Evolutionary conservation across 2,113 vertebrate genomes (phyloP).

Genomic region (Procavia capensis): DNA sequence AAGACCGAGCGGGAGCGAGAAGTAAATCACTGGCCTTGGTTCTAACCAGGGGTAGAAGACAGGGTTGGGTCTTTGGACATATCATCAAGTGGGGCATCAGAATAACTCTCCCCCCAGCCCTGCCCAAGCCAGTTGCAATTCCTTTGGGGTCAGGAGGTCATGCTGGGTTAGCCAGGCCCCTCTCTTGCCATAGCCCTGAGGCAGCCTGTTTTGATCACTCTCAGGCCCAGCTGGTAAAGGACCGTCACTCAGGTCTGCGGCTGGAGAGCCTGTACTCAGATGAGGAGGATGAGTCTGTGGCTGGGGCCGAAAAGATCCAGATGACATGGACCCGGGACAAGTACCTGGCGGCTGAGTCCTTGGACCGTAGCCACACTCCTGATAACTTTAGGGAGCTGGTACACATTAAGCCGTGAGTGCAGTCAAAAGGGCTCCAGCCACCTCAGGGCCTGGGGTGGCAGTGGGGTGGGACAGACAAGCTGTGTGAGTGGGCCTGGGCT

Average conservation of each 20-base stretch:
- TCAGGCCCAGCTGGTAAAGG: slow-evolving; percentile 97
- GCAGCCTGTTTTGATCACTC: background rate
- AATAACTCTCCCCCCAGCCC: background rate
- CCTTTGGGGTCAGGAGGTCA: background rate
- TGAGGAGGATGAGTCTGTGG: slow-evolving; percentile 93
- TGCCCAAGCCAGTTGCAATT: background rate
- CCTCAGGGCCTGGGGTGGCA: background rate
- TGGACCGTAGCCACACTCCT: slow-evolving; percentile 89
- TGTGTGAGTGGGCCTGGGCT: background rate
- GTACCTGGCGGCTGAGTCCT: slow-evolving; percentile 89
- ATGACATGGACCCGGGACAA: slow-evolving; percentile 99
- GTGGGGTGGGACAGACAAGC: background rate
- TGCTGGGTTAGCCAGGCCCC: background rate
- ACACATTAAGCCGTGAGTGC: slow-evolving; percentile 97
- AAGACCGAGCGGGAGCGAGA: slow-evolving; percentile 96
- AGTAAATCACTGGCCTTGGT: slow-evolving; percentile 83
- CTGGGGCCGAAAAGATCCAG: slow-evolving; percentile 93
- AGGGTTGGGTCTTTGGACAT: background rate
- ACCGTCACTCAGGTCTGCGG: slow-evolving; percentile 95
- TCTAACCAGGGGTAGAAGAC: background rate
- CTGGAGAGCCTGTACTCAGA: slow-evolving; percentile 96
- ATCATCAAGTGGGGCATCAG: background rate
- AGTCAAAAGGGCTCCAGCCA: background rate
- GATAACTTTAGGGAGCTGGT: slow-evolving; percentile 97
- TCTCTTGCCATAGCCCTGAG: background rate